A percentile compares a stretch with the other conserved stretches of the same genome.
Evolutionary conservation across 2,113 vertebrate species (phyloP).

Genomic region (Coreoperca whiteheadi): DNA sequence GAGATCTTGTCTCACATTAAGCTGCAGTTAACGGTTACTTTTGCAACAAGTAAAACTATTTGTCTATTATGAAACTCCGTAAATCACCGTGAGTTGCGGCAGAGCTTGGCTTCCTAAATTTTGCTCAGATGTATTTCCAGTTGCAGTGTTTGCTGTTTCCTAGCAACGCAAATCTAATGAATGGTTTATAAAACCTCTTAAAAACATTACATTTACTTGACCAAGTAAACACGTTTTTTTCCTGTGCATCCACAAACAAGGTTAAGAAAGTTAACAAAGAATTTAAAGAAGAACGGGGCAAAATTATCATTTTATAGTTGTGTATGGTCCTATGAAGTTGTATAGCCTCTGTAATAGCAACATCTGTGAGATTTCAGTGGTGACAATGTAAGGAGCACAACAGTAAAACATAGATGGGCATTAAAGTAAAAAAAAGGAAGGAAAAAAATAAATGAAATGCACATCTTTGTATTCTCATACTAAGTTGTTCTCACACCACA

Average conservation of each 20-base stretch:
- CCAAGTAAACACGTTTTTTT: neutral
- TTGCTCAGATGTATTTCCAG: neutral
- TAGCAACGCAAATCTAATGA: slow-evolving; percentile 21
- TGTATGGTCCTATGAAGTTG: neutral
- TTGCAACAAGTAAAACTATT: too few species aligned
- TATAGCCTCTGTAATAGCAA: neutral
- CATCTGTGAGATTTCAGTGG: neutral
- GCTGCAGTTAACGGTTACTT: too few species aligned
- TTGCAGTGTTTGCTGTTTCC: slow-evolving; percentile 12
- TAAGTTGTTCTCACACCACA: neutral
- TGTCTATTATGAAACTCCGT: too few species aligned
- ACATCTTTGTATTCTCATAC: slow-evolving; percentile 7
- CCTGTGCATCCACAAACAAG: slow-evolving; percentile 1
- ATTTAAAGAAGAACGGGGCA: neutral
- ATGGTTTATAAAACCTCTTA: slow-evolving; percentile 10
- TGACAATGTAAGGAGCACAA: neutral
- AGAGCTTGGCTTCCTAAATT: slow-evolving; percentile 22
- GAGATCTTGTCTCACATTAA: neutral
- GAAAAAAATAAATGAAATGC: neutral
- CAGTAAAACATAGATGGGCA: neutral
- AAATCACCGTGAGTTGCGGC: too few species aligned
- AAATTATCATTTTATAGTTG: neutral
- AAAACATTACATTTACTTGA: slow-evolving; percentile 19
- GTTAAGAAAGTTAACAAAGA: slow-evolving; percentile 7
- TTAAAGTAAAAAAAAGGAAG: neutral